Conservation (phyloP, 2,888 invertebrate genomes). For the Clanis bilineata region DNA sequence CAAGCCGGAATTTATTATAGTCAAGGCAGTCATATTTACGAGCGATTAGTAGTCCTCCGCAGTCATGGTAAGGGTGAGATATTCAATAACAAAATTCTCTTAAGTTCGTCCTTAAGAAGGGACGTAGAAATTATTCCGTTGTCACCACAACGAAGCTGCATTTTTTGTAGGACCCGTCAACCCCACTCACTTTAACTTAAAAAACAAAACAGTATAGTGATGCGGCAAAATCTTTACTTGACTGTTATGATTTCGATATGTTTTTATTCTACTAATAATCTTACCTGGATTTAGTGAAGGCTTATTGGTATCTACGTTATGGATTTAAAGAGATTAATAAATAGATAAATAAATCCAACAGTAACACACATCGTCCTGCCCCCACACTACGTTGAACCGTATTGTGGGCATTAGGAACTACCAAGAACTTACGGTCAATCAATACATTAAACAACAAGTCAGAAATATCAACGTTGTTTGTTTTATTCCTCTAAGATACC, state of each 20-base stretch:
- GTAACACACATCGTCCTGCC: too few species aligned
- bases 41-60: constrained; percentile 53
- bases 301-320: too few species aligned
- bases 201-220: constrained; percentile 53
- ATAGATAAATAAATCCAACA: too few species aligned
- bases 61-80: constrained; percentile 54
- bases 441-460: too few species aligned
- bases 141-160: constrained; percentile 60
- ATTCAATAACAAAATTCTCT: constrained; percentile 66
- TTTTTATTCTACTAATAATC: not conserved
- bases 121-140: constrained; percentile 63
- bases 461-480: too few species aligned
- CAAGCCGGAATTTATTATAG: constrained; percentile 60
- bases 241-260: not conserved
- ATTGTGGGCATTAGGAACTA: too few species aligned
- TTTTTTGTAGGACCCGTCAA: constrained; percentile 73
- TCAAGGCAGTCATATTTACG: constrained; percentile 58
- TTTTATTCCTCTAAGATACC: too few species aligned
- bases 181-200: constrained; percentile 59
- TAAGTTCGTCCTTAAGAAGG: constrained; percentile 59
- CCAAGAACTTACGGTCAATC: too few species aligned
- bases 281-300: too few species aligned
- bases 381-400: too few species aligned
- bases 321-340: too few species aligned
- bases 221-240: constrained; percentile 25